Evolutionary conservation across 2,888 invertebrate species (phyloP).

Genomic region (Elegia similella): DNA sequence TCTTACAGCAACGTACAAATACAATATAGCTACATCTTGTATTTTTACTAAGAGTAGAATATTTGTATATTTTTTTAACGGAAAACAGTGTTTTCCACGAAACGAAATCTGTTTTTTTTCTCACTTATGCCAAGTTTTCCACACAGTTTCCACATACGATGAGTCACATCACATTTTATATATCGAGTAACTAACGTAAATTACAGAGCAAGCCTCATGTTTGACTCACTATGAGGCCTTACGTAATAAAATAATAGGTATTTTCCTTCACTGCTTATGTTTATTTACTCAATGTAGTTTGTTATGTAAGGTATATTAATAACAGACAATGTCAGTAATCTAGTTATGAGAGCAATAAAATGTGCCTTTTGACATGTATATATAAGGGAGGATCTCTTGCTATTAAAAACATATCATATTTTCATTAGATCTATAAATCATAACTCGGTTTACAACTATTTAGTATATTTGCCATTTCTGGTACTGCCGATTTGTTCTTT

Average conservation of each 20-base stretch:
- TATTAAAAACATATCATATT: no score
- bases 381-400: background rate
- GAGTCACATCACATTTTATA: background rate
- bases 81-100: background rate
- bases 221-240: slow-evolving; percentile 8
- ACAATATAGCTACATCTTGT: no score
- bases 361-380: background rate
- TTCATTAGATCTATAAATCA: no score
- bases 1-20: no score
- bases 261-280: slow-evolving; percentile 8
- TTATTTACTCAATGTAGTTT: background rate
- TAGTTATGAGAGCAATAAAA: background rate
- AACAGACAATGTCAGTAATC: background rate
- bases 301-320: background rate
- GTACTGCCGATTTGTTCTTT: no score
- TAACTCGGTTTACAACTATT: background rate
- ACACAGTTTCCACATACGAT: background rate
- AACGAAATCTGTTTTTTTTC: background rate
- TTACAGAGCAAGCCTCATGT: slow-evolving; percentile 10
- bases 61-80: background rate
- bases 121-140: background rate
- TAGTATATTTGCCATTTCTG: background rate
- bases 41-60: background rate
- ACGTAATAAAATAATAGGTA: background rate
- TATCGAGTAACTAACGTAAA: slow-evolving; percentile 1